Evolutionary conservation across 2,113 vertebrate genomes (phyloP).

Genomic region (Bos taurus): ARS-UCD2.0 NC_037344.1:52998501-52999000

Average conservation of each 20-base stretch:
- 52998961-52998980: conserved; percentile 56
- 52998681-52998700: neutral
- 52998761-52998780: accelerated
- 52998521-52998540: conserved; percentile 24
- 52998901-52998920: conserved; percentile 20
- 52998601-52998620: neutral
- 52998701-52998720: neutral
- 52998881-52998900: conserved; percentile 56
- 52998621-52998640: accelerated
- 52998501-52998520: neutral
- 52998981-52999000: conserved; percentile 21
- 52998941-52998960: conserved; percentile 37
- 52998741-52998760: accelerated
- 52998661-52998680: neutral
- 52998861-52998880: conserved; percentile 21
- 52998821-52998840: conserved; percentile 37
- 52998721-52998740: neutral
- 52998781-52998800: neutral
- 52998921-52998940: conserved; percentile 46
- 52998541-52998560: neutral
- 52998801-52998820: neutral
- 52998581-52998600: neutral
- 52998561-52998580: neutral
- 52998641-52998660: neutral
- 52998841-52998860: conserved; percentile 19